Conservation (phyloP, 2,888 invertebrate species). For the Drosophila atripex region DNA sequence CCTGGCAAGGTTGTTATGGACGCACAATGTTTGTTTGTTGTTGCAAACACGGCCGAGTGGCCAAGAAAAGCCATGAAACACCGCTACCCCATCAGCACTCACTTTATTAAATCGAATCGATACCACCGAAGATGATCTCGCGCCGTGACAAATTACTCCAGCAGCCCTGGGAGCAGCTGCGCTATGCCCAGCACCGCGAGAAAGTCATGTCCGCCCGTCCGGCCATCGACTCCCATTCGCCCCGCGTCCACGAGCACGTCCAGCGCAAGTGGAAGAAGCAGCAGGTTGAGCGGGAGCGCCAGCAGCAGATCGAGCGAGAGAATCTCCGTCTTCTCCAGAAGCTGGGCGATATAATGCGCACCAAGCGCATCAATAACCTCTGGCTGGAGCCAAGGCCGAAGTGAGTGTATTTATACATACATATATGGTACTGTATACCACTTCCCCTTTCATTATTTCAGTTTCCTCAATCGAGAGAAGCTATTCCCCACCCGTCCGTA, state of each 20-base stretch:
- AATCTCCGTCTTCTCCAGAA: constrained; percentile 89
- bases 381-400: constrained; percentile 88
- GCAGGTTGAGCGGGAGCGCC: constrained; percentile 88
- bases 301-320: constrained; percentile 87
- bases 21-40: constrained; percentile 66
- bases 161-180: constrained; percentile 89
- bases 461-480: constrained; percentile 82
- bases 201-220: constrained; percentile 88
- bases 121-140: constrained; percentile 86
- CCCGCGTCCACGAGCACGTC: constrained; percentile 87
- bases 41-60: constrained; percentile 54
- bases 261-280: constrained; percentile 88
- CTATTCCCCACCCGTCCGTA: constrained; percentile 78
- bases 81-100: constrained; percentile 6
- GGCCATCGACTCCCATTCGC: constrained; percentile 88
- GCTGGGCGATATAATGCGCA: constrained; percentile 87
- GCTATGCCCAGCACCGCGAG: constrained; percentile 88
- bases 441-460: constrained; percentile 29
- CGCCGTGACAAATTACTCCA: constrained; percentile 88
- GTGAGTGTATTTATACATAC: constrained; percentile 69
- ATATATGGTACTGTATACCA: not conserved
- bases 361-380: constrained; percentile 88
- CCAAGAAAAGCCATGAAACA: constrained; percentile 4
- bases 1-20: constrained; percentile 76
- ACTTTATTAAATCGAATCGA: constrained; percentile 17